Base-by-base conservation (phyloP, 1,140 invertebrate genomes). In the Apis florea region DNA sequence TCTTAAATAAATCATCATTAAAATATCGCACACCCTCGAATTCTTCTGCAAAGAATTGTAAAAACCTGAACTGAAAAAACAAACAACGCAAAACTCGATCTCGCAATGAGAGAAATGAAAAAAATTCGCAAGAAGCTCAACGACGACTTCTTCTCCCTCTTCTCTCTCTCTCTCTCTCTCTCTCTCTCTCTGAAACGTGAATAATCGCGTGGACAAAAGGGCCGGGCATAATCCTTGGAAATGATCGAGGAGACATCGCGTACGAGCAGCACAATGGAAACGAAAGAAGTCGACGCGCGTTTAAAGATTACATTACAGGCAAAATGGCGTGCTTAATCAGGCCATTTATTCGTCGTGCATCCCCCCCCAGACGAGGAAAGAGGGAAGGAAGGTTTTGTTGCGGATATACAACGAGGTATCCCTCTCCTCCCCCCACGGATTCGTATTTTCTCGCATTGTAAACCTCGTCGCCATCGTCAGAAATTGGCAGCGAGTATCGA, bases 281-380 rank as follows among this genome's bases (percentile, higher is more conserved):
- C 73, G 76, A 80, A 72, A 77, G 64, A 77, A 86, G 76, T 74
- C 72, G 67, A 76, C 68, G 71, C 74, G 58, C 67, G 86, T 75
- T 83, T 85, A 90, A 84, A 86, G 86, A 90, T 89, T 88, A 81
- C 83, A 88, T 89, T 90, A 87, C 86, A 84, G 66, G 83, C 86
- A 90, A 90, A 89, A 88, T 90, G 87, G 88, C 88, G 88, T 85
- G 83, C 87, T 89, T 90, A 90, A 90, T 90, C 89, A 90, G 86
- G 75, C 86, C 87, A 88, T 90, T 90, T 90, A 90, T 90, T 89
- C 86, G 82, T 67, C 53, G 64, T 63, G 82, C 64, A 79, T 63
- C 63, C 79, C 63, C 74, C 21, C 31, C 58, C 56, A 26, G 31
- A 40, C 5, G 56, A 58, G 53, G 78, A 74, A 86, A 83, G 79